Evolutionary conservation across 2,888 invertebrate genomes (phyloP).

Genomic region (Copidosoma aretas): DNA sequence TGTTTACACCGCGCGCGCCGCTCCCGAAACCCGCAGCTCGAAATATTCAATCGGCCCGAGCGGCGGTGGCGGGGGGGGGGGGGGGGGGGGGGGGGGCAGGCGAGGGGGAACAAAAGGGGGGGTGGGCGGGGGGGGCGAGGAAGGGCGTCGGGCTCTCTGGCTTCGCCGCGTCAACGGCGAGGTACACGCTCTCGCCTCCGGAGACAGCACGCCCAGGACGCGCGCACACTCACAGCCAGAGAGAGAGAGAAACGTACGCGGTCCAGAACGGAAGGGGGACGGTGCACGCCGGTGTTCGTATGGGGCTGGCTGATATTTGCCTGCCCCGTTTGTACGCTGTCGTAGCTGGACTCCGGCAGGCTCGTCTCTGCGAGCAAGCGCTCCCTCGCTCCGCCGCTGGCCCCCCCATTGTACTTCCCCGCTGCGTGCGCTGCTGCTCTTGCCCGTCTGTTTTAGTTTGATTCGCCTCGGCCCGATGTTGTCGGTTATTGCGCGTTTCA

Average conservation of each 20-base stretch:
- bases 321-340: background rate
- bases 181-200: background rate
- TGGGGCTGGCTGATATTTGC: conserved; percentile 22
- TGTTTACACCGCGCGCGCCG: too few species aligned
- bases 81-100: background rate
- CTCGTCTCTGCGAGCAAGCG: too few species aligned
- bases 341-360: too few species aligned
- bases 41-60: too few species aligned
- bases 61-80: background rate
- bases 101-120: background rate
- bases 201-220: conserved; percentile 10
- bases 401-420: background rate
- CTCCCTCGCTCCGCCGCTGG: background rate
- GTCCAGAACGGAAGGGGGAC: background rate
- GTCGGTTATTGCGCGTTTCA: background rate
- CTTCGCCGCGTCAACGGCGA: conserved; percentile 3
- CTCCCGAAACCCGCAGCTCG: too few species aligned
- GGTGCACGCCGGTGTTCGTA: background rate
- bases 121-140: background rate
- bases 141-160: background rate
- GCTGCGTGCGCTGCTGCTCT: too few species aligned
- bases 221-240: background rate
- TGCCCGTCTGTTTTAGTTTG: background rate
- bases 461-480: background rate
- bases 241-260: background rate